Conservation (phyloP, 2,113 vertebrate genomes). For the Elanoides forficatus region DNA sequence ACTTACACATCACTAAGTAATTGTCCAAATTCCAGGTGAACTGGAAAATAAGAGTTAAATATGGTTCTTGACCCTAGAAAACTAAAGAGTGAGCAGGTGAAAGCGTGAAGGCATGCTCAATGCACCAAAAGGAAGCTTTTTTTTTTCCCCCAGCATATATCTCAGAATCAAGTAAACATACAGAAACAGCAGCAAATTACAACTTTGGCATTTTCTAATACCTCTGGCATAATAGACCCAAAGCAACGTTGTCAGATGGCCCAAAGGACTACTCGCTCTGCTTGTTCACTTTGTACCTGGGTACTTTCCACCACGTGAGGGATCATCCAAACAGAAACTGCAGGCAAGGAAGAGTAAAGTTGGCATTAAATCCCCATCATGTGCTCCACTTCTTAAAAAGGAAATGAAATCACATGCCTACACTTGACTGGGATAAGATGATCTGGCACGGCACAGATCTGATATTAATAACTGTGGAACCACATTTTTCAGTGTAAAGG, state of each 20-base stretch:
- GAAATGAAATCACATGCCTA: neutral
- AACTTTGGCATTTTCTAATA: neutral
- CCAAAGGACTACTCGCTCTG: neutral
- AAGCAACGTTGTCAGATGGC: neutral
- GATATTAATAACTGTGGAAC: neutral
- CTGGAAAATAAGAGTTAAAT: neutral
- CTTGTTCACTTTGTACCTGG: neutral
- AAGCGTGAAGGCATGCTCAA: neutral
- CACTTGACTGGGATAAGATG: neutral
- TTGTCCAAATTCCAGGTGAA: neutral
- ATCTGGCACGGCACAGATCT: neutral
- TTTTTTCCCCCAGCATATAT: neutral
- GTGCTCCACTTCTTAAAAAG: neutral
- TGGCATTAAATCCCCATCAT: neutral
- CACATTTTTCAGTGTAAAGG: neutral
- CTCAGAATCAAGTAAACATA: neutral
- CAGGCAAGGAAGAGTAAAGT: neutral
- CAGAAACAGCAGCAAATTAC: neutral
- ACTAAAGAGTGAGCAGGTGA: neutral
- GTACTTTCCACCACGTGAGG: neutral
- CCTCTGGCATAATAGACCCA: neutral
- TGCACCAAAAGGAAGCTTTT: neutral
- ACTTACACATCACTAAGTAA: neutral
- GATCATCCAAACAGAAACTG: neutral
- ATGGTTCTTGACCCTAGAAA: neutral